phyloP scores from a whole-genome alignment of 2,888 invertebrate genomes.

The Nomada fabriciana region DNA sequence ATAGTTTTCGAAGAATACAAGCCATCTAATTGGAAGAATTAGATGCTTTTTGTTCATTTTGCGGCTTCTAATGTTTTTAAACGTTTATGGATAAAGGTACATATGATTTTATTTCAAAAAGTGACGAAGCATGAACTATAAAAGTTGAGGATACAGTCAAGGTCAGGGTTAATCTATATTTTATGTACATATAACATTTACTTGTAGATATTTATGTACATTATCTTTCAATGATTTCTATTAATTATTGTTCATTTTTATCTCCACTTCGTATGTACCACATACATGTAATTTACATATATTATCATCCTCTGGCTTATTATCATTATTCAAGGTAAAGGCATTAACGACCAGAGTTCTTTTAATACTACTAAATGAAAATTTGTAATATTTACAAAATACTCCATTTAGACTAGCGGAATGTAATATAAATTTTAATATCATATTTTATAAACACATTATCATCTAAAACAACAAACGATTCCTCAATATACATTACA shows the following conservation, averaged over 20 bases:
- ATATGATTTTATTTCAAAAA: slow-evolving; percentile 8
- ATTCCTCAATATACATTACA: not conserved
- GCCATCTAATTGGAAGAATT: not conserved
- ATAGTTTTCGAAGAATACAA: not conserved
- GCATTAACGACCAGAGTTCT: not conserved
- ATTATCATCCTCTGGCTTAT: not conserved
- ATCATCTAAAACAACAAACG: not conserved
- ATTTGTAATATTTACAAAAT: not conserved
- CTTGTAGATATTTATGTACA: not conserved
- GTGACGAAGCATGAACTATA: not conserved
- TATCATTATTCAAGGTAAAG: not conserved
- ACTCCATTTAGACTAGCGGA: not conserved
- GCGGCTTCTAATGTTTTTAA: not conserved
- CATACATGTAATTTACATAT: not conserved
- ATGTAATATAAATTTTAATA: not conserved
- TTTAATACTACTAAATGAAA: not conserved
- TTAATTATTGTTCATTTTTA: slow-evolving; percentile 14
- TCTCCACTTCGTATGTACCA: not conserved
- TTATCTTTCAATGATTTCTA: not conserved
- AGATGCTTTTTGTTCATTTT: not conserved
- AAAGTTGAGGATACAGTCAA: slow-evolving; percentile 29
- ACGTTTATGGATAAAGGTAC: not conserved
- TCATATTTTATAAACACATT: too few species aligned
- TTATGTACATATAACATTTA: slow-evolving; percentile 16
- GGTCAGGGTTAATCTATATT: slow-evolving; percentile 21